Evolutionary conservation across 2,113 vertebrate genomes (phyloP), one percentile per base, ranked within the genome.

Genomic region (Cyprinus carpio): DNA sequence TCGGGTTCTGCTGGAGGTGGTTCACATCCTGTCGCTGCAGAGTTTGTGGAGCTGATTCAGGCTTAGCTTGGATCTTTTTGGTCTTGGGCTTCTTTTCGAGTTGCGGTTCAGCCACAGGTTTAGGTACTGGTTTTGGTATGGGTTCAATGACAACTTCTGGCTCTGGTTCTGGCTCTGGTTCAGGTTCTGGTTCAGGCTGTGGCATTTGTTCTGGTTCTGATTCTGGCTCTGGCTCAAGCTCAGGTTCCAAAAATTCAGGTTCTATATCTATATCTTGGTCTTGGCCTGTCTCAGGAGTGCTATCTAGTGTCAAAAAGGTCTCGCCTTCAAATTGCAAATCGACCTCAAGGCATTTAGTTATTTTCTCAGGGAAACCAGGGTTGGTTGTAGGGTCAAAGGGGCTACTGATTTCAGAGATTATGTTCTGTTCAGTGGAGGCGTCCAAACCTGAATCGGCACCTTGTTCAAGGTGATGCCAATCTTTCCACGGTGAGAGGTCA

Each of bases 401-500:
- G 89, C 96, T 97, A 85, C 96, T 97, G 89, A 97, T 92, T 83
- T 98, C 95, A n/a, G 95, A 96, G 25, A 94, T 92, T 87, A 96
- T 92, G 87, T 87, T 92, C 71, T 96, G 95, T 83, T 95, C 97
- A 0, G 93, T 95, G 3, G 96, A 97, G 49, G 95, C 94, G 72
- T 98, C 96, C 72, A 98, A 90, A 43, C 95, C 96, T 87, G 96
- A 94, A 86, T 96, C 96, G n/a, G 93, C 90, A 64, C 93, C 95
- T 89, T 96, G 96, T 27, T 97, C 96, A 49, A 93, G 88, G 43
- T 96, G 95, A 93, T 96, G 95, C 98, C 98, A 99, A 51, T 97
- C 96, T 92, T 97, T 97, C 98, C 98, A 99, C 0, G 96, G 95
- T 69, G 97, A 98, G 74, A 99, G 91, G 84, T 97, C 97, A 76